phyloP scores from a whole-genome alignment of 2,113 vertebrate genomes.

The Acanthisitta chloris region DNA sequence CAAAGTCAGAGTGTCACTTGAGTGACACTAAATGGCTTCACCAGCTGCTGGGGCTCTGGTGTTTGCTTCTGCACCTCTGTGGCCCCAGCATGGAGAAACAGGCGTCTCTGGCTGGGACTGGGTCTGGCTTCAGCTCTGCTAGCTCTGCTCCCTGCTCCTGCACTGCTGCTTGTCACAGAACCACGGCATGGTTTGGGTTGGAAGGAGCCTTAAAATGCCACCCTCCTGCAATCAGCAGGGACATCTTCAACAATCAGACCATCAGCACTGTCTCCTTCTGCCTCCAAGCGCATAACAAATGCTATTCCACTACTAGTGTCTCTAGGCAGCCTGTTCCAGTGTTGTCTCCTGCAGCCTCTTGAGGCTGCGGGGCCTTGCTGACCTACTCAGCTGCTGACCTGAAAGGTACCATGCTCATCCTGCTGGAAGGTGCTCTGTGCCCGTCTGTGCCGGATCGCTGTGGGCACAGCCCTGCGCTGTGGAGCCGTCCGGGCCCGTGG shows the following conservation, averaged over 20 bases:
- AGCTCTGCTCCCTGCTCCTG: background rate
- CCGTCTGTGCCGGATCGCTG: background rate
- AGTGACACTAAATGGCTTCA: background rate
- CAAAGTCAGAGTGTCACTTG: background rate
- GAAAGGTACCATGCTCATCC: slow-evolving; percentile 7
- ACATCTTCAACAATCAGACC: background rate
- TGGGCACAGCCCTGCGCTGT: background rate
- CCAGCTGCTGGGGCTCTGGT: background rate
- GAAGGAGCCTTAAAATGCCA: background rate
- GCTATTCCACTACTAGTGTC: background rate
- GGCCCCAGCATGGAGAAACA: rapidly evolving
- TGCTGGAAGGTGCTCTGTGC: background rate
- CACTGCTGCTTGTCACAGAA: background rate
- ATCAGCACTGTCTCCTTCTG: rapidly evolving
- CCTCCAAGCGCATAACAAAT: rapidly evolving
- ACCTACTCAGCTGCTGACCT: slow-evolving; percentile 55
- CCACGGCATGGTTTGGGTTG: background rate
- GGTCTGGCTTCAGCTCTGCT: background rate
- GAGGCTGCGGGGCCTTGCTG: background rate
- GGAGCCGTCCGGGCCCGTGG: background rate
- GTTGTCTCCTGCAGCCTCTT: background rate
- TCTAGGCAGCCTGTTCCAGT: background rate
- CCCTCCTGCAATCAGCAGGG: background rate
- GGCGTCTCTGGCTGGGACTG: background rate
- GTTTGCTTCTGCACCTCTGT: background rate